phyloP scores from a whole-genome alignment of 2,888 invertebrate genomes.

The Onchidella celtica region DNA sequence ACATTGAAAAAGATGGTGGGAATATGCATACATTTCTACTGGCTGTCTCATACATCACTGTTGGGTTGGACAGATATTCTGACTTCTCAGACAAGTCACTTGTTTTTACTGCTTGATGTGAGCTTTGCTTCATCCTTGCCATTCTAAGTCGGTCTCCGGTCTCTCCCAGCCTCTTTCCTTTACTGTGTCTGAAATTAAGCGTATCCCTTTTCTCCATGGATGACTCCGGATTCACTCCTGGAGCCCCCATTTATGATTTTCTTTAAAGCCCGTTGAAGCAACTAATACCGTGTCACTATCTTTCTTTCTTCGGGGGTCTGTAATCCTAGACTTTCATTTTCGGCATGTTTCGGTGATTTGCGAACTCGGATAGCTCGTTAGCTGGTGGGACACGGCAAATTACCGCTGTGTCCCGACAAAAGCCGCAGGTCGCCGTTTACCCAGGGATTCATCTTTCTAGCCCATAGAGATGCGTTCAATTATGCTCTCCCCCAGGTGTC shows the following conservation, averaged over 20 bases:
- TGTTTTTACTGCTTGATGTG: too few species aligned
- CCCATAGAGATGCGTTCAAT: background rate
- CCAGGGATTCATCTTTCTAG: background rate
- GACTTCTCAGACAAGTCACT: too few species aligned
- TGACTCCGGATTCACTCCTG: background rate
- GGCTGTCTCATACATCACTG: too few species aligned
- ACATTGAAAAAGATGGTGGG: too few species aligned
- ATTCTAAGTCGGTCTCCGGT: background rate
- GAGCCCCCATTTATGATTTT: slow-evolving; percentile 2
- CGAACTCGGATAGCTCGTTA: slow-evolving; percentile 10
- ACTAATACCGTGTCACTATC: slow-evolving; percentile 11
- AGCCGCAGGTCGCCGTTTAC: slow-evolving; percentile 22
- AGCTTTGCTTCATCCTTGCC: too few species aligned
- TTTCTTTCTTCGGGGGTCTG: slow-evolving; percentile 12
- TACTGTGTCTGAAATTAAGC: background rate
- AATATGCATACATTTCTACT: too few species aligned
- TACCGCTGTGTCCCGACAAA: slow-evolving; percentile 20
- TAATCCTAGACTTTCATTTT: slow-evolving; percentile 43
- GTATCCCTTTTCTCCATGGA: slow-evolving; percentile 5
- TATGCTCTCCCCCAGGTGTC: slow-evolving; percentile 1
- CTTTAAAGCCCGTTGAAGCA: slow-evolving; percentile 17
- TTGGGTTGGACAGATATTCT: too few species aligned
- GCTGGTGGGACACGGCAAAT: slow-evolving; percentile 21
- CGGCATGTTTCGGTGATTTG: background rate
- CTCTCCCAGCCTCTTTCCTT: background rate